Evolutionary conservation across 2,888 invertebrate genomes (phyloP), one percentile per base, ranked within the genome.

Genomic region (Tromatobia lineatoria): DNA sequence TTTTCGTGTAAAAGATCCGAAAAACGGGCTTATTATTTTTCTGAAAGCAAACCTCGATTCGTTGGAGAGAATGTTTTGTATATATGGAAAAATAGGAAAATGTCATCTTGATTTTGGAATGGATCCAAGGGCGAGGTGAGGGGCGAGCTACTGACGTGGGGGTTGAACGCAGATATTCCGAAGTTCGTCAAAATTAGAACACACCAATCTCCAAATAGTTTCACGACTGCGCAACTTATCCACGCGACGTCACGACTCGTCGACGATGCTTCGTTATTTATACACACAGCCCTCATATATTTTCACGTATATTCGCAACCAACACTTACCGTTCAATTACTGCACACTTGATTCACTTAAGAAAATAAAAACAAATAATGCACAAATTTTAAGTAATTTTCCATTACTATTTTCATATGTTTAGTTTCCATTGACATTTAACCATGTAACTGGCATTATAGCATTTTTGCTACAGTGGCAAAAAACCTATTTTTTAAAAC

Each of bases 71-170:
- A n/a, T n/a, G n/a, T n/a, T 45, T 23, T 45, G n/a, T 20, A 25
- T 47, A 54, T 20, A 54, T 20, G 15, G 47, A 74, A 47, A 45
- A 67, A 42, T 38, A 23, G 29, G 23, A 73, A 79, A 66, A 79
- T 73, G 38, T 45, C 38, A 64, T 66, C 57, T 13, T 52, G 7
- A 54, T 57, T 45, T 89, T 89, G 89, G 89, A 89, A 23, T 64
- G 13, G 71, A 59, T 89, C 89, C 89, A 89, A 89, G 89, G 89
- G 88, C 88, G 88, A 81, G 29, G 50, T 54, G 18, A 54, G 20
- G 64, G 78, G 85, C 88, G 38, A 38, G 38, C 38, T 38, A 8
- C 8, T 86, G 38, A 34, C 6, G 34, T 50, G 29, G 71, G 59
- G 4, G 38, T 34, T 54, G 29, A 10, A 13, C 57, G 3, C 18